Evolutionary conservation across 1,140 invertebrate species (phyloP).

Genomic region (Nephila pilipes): DNA sequence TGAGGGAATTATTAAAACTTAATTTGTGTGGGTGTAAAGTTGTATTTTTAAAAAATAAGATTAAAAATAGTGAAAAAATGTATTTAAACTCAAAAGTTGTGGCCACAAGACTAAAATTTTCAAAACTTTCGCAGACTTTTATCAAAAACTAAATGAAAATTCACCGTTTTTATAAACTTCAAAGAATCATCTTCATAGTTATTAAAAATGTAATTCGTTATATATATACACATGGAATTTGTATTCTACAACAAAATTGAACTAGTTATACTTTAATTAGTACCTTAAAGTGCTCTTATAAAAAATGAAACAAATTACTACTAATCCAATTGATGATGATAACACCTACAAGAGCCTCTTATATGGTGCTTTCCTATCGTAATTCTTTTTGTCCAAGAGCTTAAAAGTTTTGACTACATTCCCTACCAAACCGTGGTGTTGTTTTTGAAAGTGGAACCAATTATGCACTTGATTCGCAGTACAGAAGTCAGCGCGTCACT

Average conservation of each 20-base stretch:
- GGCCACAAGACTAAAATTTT: too few species aligned
- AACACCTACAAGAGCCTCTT: constrained; percentile 27
- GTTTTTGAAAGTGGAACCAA: constrained; percentile 52
- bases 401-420: constrained; percentile 33
- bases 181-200: too few species aligned
- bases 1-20: too few species aligned
- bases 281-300: background rate
- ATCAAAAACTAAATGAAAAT: too few species aligned
- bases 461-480: constrained; percentile 67
- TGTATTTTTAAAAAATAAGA: too few species aligned
- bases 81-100: too few species aligned
- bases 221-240: background rate
- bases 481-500: constrained; percentile 42
- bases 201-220: too few species aligned
- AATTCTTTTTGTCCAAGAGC: background rate
- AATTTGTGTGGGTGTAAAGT: too few species aligned
- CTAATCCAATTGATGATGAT: constrained; percentile 30
- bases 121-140: too few species aligned
- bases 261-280: constrained; percentile 4
- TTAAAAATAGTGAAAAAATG: too few species aligned
- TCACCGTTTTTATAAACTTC: too few species aligned
- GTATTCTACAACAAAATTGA: background rate
- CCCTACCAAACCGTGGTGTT: background rate
- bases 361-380: background rate
- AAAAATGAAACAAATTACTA: constrained; percentile 23